A percentile compares a stretch with the other conserved stretches of the same genome.
Conservation (phyloP, 2,888 invertebrate species). For the Diploptera punctata region DNA sequence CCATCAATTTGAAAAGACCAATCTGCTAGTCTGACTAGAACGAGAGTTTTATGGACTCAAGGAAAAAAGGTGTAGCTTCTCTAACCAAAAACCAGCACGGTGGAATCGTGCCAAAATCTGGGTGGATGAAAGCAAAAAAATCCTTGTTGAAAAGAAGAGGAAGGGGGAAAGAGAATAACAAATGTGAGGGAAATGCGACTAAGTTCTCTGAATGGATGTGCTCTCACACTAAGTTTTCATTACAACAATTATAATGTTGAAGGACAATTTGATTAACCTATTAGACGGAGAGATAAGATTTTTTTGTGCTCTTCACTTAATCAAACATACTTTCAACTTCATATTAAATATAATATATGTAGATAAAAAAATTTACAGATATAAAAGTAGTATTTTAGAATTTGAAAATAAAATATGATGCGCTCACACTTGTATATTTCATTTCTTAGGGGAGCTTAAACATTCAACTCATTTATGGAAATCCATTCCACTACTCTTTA, state of each 20-base stretch:
- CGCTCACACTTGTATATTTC: too few relatives aligned
- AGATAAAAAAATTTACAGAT: too few relatives aligned
- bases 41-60: conserved; percentile 15
- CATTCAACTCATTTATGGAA: too few relatives aligned
- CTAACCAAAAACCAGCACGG: background rate
- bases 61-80: background rate
- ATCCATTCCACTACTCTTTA: too few relatives aligned
- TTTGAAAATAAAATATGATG: too few relatives aligned
- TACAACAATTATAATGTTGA: background rate
- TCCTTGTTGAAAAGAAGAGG: background rate
- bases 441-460: too few relatives aligned
- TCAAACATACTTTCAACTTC: too few relatives aligned
- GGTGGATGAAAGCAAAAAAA: too few relatives aligned
- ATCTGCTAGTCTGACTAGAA: conserved; percentile 25
- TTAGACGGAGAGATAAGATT: too few relatives aligned
- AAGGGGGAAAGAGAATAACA: background rate
- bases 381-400: too few relatives aligned
- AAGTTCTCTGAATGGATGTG: background rate
- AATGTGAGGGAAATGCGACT: background rate
- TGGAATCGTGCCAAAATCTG: conserved; percentile 8
- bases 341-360: too few relatives aligned
- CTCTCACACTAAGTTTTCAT: background rate
- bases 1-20: conserved; percentile 33
- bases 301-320: too few relatives aligned
- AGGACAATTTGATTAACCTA: background rate